Base-by-base conservation (phyloP, 1,140 invertebrate species). In the Oppia nitens region DNA sequence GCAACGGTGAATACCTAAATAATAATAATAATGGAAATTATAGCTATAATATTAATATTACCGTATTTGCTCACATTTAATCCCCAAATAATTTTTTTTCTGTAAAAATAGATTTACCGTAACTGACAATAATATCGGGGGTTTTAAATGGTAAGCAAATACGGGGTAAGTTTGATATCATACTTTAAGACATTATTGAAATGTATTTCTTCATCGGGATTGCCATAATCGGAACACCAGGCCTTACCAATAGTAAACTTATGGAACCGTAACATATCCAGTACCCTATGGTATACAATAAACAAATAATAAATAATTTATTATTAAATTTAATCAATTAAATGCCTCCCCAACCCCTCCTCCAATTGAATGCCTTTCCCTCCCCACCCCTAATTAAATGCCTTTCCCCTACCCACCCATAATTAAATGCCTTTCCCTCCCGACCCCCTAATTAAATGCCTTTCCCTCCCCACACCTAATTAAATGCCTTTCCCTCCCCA, bases 171-270 rank as follows among this genome's bases (percentile, higher is more conserved):
- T 12, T 59, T 20, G 11, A 14, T 50, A 2, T 28, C 24, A 12
- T 45, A 53, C 21, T 25, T 40, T 6, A 9, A 40, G 32, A 40
- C 32, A 62, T 55, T 60, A 32, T 87, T 75, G 69, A 97, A 98
- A 63, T 96, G 83, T 47, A 88, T 81, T 63, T 81, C 75, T 60
- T 91, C 81, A 63, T 94, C 89, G 1, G 91, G 82, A 72, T 81
- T 85, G 17, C 95, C 95, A 75, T 86, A 99, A 74, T 99, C 95
- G 0, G 89, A 87, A 29, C 82, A 82, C 95, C 95, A 98, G 27
- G 89, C 87, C 72, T 89, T 84, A 0, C 94, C 95, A 69, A 97
- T 93, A 1, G 94, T 98, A 70, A 98, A 98, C 73, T 96, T 96
- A 73, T 98, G 90, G 74, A 91, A 98, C 47, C 92, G 78, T 48